These are phyloP conservation scores for Anaspis maculata DNA, from an alignment of 2,888 invertebrate species.

Conservation along the genomic window DNA sequence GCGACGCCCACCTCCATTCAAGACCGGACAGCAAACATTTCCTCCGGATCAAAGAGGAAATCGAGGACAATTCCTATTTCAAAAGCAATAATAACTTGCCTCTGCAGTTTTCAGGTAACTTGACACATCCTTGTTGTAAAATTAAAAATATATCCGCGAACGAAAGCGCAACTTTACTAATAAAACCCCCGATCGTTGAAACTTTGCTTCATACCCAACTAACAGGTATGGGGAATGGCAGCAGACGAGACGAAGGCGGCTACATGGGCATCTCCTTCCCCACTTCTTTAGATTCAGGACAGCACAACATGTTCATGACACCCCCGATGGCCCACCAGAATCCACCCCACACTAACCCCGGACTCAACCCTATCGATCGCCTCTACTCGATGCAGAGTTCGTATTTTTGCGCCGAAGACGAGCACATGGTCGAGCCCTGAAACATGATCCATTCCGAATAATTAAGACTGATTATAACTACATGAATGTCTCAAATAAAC, in stretches of 20 bases:
- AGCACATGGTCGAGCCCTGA: constrained; percentile 29
- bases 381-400: constrained; percentile 58
- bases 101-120: too few species aligned
- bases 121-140: too few species aligned
- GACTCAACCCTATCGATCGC: constrained; percentile 54
- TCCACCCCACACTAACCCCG: constrained; percentile 30
- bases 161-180: too few species aligned
- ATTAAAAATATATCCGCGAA: too few species aligned
- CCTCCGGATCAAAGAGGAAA: constrained; percentile 42
- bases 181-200: too few species aligned
- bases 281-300: constrained; percentile 27
- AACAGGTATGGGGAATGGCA: constrained; percentile 24
- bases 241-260: constrained; percentile 29
- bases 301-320: constrained; percentile 28
- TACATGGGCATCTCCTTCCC: constrained; percentile 33
- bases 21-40: constrained; percentile 31
- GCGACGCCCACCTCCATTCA: constrained; percentile 26
- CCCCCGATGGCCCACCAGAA: constrained; percentile 40
- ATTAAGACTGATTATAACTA: constrained; percentile 8
- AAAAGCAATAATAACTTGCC: constrained; percentile 27
- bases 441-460: neutral
- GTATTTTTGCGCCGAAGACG: constrained; percentile 52
- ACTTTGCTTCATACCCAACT: too few species aligned
- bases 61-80: constrained; percentile 36
- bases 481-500: too few species aligned